These are phyloP conservation scores for Lasioglossum malachurum DNA, from an alignment of 2,888 invertebrate genomes.

Conservation along the genomic window DNA sequence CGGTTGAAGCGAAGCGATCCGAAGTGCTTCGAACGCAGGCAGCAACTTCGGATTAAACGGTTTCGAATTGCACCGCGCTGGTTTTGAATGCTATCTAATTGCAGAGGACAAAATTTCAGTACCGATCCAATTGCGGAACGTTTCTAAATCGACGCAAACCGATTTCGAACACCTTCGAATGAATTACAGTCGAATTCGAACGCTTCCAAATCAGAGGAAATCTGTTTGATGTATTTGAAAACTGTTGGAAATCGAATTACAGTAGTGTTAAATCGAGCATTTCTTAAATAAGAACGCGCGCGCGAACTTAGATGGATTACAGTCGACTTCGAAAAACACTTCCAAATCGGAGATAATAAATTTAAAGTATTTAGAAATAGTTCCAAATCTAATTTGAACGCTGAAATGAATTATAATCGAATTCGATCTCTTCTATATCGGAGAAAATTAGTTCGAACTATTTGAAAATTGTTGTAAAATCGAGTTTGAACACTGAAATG, in stretches of 20 bases:
- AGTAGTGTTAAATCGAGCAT: too few species aligned
- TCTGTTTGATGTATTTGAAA: neutral
- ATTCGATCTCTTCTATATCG: neutral
- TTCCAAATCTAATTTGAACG: neutral
- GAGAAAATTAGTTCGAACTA: too few species aligned
- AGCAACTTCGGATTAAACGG: neutral
- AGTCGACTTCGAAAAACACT: too few species aligned
- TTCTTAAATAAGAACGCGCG: neutral
- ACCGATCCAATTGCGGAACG: neutral
- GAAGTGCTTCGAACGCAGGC: neutral
- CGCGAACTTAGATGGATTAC: too few species aligned
- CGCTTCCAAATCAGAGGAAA: too few species aligned
- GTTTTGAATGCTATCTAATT: neutral
- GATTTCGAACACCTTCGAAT: neutral
- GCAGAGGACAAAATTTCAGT: neutral
- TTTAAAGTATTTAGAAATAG: neutral
- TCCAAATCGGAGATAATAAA: neutral
- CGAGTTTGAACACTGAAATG: neutral
- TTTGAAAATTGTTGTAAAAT: neutral
- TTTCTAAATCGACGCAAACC: neutral
- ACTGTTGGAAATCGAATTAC: neutral
- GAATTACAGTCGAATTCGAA: neutral
- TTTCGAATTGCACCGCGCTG: neutral
- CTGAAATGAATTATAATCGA: too few species aligned
- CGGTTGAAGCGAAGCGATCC: neutral